Base-by-base conservation (phyloP, 2,113 vertebrate genomes). In the Eudorcas thomsonii region DNA sequence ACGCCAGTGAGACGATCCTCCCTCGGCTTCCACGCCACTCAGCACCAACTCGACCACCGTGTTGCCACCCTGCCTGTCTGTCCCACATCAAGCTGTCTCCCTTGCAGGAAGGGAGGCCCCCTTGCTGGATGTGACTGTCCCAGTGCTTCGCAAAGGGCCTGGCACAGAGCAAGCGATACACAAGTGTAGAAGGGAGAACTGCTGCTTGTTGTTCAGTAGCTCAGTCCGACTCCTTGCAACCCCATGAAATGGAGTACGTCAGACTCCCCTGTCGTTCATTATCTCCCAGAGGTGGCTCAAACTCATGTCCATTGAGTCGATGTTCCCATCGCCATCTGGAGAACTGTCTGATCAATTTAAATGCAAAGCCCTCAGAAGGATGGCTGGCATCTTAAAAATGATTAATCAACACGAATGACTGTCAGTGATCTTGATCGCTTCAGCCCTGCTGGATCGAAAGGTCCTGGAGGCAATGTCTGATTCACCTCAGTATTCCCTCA, bases 361-460 rank as follows among this genome's bases (percentile, higher is more conserved):
- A 7, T 1, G 26, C 36, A 17, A 28, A 52, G 17, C 21, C 36
- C 78, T 78, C 26, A 3, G 36, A 43, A 21, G 28, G 14, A 7
- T 0, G 2, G 43, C 23, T 1, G 15, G 43, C 43, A 2, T 0
- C 0, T 17, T 23, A 9, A 3, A 50, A 28, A 26, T 1, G 19
- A 0, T 2, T 52, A n/a, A 7, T 4, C 4, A 19, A 23, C 9
- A 19, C 30, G 0, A 15, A 78, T 0, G 39, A 21, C 54, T 2
- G 15, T 13, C 33, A 3, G 7, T 19, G 7, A 19, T 2, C 17
- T 2, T 1, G 1, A 3, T 6, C 0, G 9, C 16, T 9, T 7
- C 17, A 3, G 78, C 78, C 21, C 19, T 2, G 23, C 39, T 9
- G 62, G 33, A 0, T 9, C 14, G 11, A 0, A 7, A 7, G 43